Percentiles rank a stretch among this genome's conserved stretches.
These are phyloP conservation scores for Eulemur albifrons DNA, from an alignment of 2,797 vertebrate species.

Conservation along the genomic window DNA sequence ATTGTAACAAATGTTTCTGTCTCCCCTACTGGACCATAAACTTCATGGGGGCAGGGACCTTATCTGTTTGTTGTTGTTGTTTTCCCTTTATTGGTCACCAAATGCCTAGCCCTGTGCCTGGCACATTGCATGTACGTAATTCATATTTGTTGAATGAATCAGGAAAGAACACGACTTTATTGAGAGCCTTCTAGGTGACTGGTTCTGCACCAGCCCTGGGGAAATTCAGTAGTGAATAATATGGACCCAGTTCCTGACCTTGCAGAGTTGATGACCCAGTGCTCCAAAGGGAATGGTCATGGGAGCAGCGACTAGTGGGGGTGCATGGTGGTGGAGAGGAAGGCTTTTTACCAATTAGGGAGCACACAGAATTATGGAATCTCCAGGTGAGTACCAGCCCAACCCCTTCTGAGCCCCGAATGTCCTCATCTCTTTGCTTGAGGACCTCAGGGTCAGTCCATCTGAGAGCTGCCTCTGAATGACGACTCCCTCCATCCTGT, in stretches of 20 bases:
- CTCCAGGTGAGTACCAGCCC: neutral
- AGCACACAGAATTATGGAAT: neutral
- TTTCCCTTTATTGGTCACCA: neutral
- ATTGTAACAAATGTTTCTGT: neutral
- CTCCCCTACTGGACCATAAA: neutral
- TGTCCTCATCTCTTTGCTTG: neutral
- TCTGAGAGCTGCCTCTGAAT: neutral
- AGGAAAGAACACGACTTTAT: neutral
- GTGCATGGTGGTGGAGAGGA: neutral
- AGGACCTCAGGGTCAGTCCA: neutral
- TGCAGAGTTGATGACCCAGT: neutral
- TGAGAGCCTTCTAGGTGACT: neutral
- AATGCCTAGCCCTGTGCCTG: neutral
- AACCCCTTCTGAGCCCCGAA: neutral
- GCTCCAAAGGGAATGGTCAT: neutral
- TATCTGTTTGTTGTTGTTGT: neutral
- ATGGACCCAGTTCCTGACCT: neutral
- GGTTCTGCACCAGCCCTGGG: neutral
- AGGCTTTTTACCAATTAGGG: neutral
- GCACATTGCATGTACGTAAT: neutral
- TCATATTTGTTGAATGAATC: neutral
- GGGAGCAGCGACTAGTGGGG: neutral
- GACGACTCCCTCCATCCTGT: neutral
- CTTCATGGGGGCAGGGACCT: neutral
- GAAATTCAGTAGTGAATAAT: neutral